Evolutionary conservation across 2,888 invertebrate genomes (phyloP).

Genomic region (Sinohyriopsis cumingii): DNA sequence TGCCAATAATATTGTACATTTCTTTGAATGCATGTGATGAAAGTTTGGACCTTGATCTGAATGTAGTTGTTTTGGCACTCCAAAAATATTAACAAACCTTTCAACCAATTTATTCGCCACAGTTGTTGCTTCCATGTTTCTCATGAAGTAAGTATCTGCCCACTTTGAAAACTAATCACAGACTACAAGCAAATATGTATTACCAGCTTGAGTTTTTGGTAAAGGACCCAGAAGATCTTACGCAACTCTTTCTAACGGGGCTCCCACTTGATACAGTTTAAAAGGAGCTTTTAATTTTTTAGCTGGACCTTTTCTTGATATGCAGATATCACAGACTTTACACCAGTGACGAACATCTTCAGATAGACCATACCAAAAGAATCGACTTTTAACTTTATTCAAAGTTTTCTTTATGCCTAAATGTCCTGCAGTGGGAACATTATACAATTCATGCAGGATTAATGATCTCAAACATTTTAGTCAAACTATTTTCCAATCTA

Average conservation of each 20-base stretch:
- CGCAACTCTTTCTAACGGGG: conserved; percentile 21
- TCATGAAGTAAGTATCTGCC: conserved; percentile 19
- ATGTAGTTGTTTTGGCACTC: conserved; percentile 28
- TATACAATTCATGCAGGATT: conserved; percentile 10
- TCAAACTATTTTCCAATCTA: neutral
- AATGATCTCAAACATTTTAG: neutral
- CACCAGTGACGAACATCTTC: conserved; percentile 14
- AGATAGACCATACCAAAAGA: conserved; percentile 8
- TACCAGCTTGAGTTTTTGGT: conserved; percentile 16
- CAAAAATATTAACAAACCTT: conserved; percentile 24
- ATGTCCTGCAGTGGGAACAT: conserved; percentile 16
- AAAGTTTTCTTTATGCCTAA: conserved; percentile 9
- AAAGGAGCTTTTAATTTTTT: conserved; percentile 15
- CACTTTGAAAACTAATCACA: conserved; percentile 7
- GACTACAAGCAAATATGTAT: conserved; percentile 28
- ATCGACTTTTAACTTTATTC: conserved; percentile 6
- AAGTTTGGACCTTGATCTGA: conserved; percentile 37
- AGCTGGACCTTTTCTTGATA: neutral
- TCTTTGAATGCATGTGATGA: conserved; percentile 18
- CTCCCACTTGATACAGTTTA: conserved; percentile 20
- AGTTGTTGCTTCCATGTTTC: conserved; percentile 29
- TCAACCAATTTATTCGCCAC: conserved; percentile 27
- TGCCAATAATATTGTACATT: conserved; percentile 6
- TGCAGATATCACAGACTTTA: conserved; percentile 25
- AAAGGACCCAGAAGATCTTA: conserved; percentile 21